These are phyloP conservation scores for Lasioglossum malachurum DNA, from an alignment of 2,888 invertebrate genomes.

Conservation along the genomic window DNA sequence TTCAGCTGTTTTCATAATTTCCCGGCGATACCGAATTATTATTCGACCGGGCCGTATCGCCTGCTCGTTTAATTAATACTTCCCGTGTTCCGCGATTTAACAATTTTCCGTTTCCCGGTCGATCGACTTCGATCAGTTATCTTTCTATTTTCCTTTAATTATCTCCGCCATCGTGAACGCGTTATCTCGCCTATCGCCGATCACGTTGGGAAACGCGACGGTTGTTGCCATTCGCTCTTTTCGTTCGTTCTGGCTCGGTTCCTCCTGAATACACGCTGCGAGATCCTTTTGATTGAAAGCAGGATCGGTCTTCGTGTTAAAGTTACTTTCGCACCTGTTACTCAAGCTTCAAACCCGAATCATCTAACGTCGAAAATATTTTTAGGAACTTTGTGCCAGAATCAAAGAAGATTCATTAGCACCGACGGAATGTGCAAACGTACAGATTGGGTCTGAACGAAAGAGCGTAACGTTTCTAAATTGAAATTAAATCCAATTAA, in stretches of 20 bases:
- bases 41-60: constrained; percentile 28
- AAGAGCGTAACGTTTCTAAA: too few species aligned
- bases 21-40: constrained; percentile 30
- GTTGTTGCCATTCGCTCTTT: neutral
- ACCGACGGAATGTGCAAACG: too few species aligned
- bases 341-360: neutral
- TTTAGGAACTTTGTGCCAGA: too few species aligned
- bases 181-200: constrained; percentile 3
- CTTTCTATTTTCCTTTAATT: constrained; percentile 36
- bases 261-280: neutral
- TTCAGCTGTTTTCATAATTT: constrained; percentile 48
- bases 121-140: constrained; percentile 22
- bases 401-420: too few species aligned
- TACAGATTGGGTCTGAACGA: too few species aligned
- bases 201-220: neutral
- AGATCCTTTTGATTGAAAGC: neutral
- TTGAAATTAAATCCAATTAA: too few species aligned
- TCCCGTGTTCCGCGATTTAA: constrained; percentile 10
- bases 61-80: constrained; percentile 44
- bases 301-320: neutral
- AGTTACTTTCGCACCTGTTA: neutral
- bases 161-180: neutral
- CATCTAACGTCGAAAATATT: neutral
- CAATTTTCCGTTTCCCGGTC: constrained; percentile 15
- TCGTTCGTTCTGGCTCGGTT: neutral